Conservation (phyloP, 2,888 invertebrate species). For the Harmothoe impar region DNA sequence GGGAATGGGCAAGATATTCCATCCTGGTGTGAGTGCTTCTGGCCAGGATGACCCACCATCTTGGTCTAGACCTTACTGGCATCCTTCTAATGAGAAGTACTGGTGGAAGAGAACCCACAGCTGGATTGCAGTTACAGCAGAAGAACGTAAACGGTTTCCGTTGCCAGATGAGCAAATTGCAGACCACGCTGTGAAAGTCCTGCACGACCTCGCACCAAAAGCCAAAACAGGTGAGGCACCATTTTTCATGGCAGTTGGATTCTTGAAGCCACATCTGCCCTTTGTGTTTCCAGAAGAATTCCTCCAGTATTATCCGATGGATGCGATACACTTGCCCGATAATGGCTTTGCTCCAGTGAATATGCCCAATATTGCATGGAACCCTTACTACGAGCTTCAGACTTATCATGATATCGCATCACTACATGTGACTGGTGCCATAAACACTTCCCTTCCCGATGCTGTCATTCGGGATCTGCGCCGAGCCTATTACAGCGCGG, state of each 20-base stretch:
- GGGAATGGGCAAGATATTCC: constrained; percentile 65
- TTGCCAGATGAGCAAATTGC: constrained; percentile 64
- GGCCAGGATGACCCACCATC: constrained; percentile 85
- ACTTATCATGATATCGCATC: constrained; percentile 65
- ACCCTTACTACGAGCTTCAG: constrained; percentile 54
- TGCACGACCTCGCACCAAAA: constrained; percentile 27
- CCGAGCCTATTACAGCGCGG: constrained; percentile 72
- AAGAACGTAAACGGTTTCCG: background rate
- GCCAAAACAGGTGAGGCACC: constrained; percentile 52
- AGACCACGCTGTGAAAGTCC: constrained; percentile 31
- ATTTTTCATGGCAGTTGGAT: constrained; percentile 68
- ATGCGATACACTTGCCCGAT: constrained; percentile 57
- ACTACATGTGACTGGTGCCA: constrained; percentile 58
- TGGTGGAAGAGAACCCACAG: constrained; percentile 48
- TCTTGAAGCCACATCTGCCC: constrained; percentile 66
- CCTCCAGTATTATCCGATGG: constrained; percentile 52
- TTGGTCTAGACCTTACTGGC: constrained; percentile 66
- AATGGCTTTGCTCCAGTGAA: constrained; percentile 64
- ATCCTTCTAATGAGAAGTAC: constrained; percentile 61
- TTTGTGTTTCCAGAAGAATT: constrained; percentile 67
- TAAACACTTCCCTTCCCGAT: constrained; percentile 64
- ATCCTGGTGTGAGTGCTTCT: constrained; percentile 49
- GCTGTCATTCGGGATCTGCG: constrained; percentile 67
- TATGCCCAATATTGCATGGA: constrained; percentile 67
- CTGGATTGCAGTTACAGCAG: constrained; percentile 63